A percentile compares a stretch with the other conserved stretches of the same genome.
Evolutionary conservation across 2,113 vertebrate species (phyloP).

Genomic region (Andinoacara biseriatus): DNA sequence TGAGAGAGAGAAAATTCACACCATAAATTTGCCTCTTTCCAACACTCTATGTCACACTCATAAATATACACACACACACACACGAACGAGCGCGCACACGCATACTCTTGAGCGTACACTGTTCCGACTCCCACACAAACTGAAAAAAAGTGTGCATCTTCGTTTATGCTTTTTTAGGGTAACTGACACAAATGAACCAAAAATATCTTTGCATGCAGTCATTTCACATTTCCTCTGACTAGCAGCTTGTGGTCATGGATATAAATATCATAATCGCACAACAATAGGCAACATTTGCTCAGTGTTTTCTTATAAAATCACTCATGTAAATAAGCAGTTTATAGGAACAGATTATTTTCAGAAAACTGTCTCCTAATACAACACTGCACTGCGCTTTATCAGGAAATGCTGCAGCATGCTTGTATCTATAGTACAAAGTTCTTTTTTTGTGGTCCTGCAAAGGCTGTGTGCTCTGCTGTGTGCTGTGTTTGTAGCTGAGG

Average conservation of each 20-base stretch:
- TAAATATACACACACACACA: constrained; percentile 25
- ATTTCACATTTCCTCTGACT: constrained; percentile 48
- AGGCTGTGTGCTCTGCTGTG: constrained; percentile 35
- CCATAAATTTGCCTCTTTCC: constrained; percentile 66
- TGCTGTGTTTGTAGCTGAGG: constrained; percentile 37
- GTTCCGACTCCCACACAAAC: constrained; percentile 72
- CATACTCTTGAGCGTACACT: constrained; percentile 25
- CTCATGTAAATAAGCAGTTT: constrained; percentile 57
- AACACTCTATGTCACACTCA: constrained; percentile 38
- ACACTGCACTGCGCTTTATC: constrained; percentile 43
- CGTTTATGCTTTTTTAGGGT: constrained; percentile 58
- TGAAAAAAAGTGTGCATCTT: constrained; percentile 54
- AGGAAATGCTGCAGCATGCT: constrained; percentile 48
- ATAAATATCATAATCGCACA: constrained; percentile 67
- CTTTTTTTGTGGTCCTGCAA: constrained; percentile 27
- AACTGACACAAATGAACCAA: constrained; percentile 67
- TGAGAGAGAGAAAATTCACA: constrained; percentile 63
- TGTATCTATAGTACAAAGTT: constrained; percentile 60
- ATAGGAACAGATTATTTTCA: constrained; percentile 45
- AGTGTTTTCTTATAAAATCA: constrained; percentile 45
- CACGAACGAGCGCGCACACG: background rate
- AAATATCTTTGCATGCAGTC: constrained; percentile 53
- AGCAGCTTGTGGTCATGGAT: constrained; percentile 38
- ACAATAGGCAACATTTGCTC: constrained; percentile 54
- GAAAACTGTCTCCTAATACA: constrained; percentile 40